Evolutionary conservation across 2,797 vertebrate species (phyloP).

Genomic region (Sebastes cheni): DNA sequence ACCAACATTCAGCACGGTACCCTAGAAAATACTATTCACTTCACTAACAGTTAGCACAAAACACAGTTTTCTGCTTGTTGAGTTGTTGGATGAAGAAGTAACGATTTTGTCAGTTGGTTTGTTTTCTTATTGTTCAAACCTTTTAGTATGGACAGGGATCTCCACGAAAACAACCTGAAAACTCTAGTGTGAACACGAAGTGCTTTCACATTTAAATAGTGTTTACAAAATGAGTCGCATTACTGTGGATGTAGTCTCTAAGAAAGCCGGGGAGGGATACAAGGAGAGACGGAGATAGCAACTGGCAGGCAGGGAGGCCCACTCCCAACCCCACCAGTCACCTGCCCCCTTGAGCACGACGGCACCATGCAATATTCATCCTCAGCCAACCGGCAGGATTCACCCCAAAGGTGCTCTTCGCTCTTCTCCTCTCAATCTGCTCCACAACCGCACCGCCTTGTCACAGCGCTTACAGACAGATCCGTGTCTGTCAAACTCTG

Average conservation of each 20-base stretch:
- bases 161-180: background rate
- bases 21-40: background rate
- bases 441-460: constrained; percentile 64
- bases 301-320: constrained; percentile 49
- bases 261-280: constrained; percentile 40
- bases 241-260: constrained; percentile 19
- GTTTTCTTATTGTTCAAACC: background rate
- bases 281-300: constrained; percentile 37
- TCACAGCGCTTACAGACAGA: constrained; percentile 65
- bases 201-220: constrained; percentile 7
- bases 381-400: constrained; percentile 67
- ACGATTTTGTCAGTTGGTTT: background rate
- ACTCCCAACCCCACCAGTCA: constrained; percentile 74
- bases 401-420: constrained; percentile 72
- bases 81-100: background rate
- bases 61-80: background rate
- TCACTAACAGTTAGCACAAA: background rate
- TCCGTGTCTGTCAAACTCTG: constrained; percentile 75
- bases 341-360: constrained; percentile 67
- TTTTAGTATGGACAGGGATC: background rate
- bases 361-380: constrained; percentile 83
- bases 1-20: background rate
- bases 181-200: background rate
- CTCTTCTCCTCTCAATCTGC: constrained; percentile 71
- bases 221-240: constrained; percentile 20